A percentile compares a stretch with the other conserved stretches of the same genome.
Conservation (phyloP, 2,113 vertebrate species). For the Oenanthe melanoleuca region DNA sequence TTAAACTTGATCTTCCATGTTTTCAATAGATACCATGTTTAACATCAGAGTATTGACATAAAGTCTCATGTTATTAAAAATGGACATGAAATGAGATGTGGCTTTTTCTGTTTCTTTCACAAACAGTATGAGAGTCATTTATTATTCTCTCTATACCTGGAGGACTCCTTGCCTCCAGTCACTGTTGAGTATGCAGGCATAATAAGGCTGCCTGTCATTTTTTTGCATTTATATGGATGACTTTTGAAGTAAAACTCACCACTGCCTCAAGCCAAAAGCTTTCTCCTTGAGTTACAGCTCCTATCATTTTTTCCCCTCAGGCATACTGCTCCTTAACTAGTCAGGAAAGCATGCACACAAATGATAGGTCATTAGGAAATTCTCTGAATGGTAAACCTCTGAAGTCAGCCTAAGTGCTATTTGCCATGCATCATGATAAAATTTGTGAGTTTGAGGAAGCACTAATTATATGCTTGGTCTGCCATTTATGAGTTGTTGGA, state of each 20-base stretch:
- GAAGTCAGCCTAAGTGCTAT: neutral
- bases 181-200: neutral
- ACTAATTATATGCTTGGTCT: neutral
- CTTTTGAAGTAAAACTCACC: neutral
- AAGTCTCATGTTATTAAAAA: neutral
- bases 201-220: neutral
- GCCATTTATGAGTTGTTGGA: neutral
- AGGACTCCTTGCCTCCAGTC: neutral
- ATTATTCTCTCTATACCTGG: neutral
- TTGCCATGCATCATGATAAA: neutral
- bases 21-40: neutral
- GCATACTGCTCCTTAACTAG: slow-evolving; percentile 7
- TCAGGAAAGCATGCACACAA: neutral
- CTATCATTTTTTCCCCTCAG: neutral
- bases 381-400: slow-evolving; percentile 23
- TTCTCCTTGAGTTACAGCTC: slow-evolving; percentile 8
- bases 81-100: neutral
- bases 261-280: slow-evolving; percentile 24
- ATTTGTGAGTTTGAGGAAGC: neutral
- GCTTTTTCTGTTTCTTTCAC: neutral
- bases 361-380: slow-evolving; percentile 30
- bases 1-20: neutral
- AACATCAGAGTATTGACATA: neutral
- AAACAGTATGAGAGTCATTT: neutral
- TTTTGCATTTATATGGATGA: neutral